Evolutionary conservation across 2,888 invertebrate species (phyloP), one percentile per base, ranked within the genome.

Genomic region (Thecophora atra): DNA sequence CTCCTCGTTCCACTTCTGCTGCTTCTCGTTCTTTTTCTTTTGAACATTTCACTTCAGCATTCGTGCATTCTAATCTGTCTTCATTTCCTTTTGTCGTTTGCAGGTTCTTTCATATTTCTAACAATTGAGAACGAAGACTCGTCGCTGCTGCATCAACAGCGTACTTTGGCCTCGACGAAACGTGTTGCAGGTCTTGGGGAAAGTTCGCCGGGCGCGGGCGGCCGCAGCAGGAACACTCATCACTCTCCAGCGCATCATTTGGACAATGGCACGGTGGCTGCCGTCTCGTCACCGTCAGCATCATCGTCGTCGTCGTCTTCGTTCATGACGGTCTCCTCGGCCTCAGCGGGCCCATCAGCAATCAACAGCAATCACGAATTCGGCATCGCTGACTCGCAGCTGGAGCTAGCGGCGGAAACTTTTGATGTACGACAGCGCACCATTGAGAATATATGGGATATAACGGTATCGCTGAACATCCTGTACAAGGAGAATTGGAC

Each of bases 401-500:
- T 80, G 75, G 81, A 84, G 72, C 79, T 86, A 77, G 82, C 84
- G 75, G 82, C 83, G 77, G 86, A 86, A 79, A 86, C 86, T 69
- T 83, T 90, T 77, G 90, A 90, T 78, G 91, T 91, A 30, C 87
- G 92, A 62, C 89, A 90, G 62, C 89, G 89, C 81, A 93, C 94
- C 17, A 94, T 95, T 64, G 94, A 94, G 87, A 94, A 93, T 86
- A 94, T 97, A 82, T 96, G 96, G 96, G 93, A 95, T 85, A 93
- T 96, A 76, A 96, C 96, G 3, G 93, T 93, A 77, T 92, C 92
- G 74, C 87, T 96, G 78, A 96, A 96, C 87, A 94, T 97, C 82
- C 89, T 97, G 77, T 94, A 95, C 85, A 91, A 92, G 84, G 93
- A 94, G 82, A 96, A 96, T 87, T 97, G 96, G 96, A 95, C 95